Evolutionary conservation across 2,888 invertebrate genomes (phyloP).

Genomic region (Cataglyphis cursor): DNA sequence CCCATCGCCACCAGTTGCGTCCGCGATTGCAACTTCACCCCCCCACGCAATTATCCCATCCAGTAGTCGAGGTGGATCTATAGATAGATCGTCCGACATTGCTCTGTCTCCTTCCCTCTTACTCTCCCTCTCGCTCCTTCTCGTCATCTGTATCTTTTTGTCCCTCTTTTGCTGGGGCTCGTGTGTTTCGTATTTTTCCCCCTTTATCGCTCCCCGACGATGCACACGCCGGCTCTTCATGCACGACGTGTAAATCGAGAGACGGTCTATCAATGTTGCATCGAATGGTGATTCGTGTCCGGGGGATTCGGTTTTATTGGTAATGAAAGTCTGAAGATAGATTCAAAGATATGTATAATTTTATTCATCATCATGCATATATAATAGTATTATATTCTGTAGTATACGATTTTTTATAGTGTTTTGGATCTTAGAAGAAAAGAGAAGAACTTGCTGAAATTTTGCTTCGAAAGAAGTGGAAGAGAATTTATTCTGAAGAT

Average conservation of each 20-base stretch:
- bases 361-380: neutral
- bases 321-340: conserved; percentile 1
- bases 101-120: conserved; percentile 52
- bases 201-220: conserved; percentile 54
- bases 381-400: conserved; percentile 3
- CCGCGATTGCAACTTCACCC: conserved; percentile 78
- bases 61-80: conserved; percentile 77
- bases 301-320: neutral
- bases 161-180: conserved; percentile 32
- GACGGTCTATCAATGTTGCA: neutral
- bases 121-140: conserved; percentile 35
- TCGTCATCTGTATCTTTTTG: conserved; percentile 33
- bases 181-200: conserved; percentile 56
- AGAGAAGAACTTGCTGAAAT: neutral
- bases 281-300: conserved; percentile 22
- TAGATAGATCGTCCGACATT: conserved; percentile 76
- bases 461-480: neutral
- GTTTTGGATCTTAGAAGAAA: neutral
- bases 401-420: neutral
- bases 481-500: neutral
- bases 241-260: conserved; percentile 32
- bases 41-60: conserved; percentile 80
- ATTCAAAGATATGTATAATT: neutral
- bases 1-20: conserved; percentile 73
- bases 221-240: conserved; percentile 28